Evolutionary conservation across 1,140 invertebrate species (phyloP), one percentile per base, ranked within the genome.

Genomic region (Bombus pyrosoma): DNA sequence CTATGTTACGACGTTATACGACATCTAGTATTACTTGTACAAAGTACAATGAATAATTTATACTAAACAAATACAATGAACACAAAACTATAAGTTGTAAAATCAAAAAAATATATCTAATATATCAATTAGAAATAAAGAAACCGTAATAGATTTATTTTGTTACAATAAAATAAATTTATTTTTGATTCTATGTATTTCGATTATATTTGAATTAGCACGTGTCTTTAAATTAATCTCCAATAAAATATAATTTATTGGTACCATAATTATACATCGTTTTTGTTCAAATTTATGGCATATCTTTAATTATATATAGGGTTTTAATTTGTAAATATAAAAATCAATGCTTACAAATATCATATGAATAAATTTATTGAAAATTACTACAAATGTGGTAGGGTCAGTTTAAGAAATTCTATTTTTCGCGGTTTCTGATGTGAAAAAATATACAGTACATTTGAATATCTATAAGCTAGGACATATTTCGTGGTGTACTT

Each of bases 401-500:
- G 10, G 13, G 13, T 41, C 2, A 59, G 13, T 71, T 81, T 28
- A 32, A 74, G 12, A 18, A 68, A 25, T 41, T 39, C 15, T 37
- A 69, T 13, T 69, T 77, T 68, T 68, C 81, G 62, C 62, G 81
- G 73, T 41, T 77, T 77, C 22, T 77, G 1, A 68, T 39, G 5
- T 12, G 15, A 76, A n/a, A 25, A n/a, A 53, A 41, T 53, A 4
- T 22, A 12, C 6, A 37, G 3, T 28, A n/a, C 15, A 43, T 10
- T 83, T 13, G 59, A 68, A 39, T 39, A 47, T 76, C 72, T 83
- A 83, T 68, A 39, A 37, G 28, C 10, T 22, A 34, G 39, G 5
- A n/a, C n/a, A 43, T 79, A 43, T 34, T 79, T 79, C 64, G 13
- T 84, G 82, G 82, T 71, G 64, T 41, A 77, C 77, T 83, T 77